Conservation (phyloP, 2,797 vertebrate species). For the Borostomias antarcticus region DNA sequence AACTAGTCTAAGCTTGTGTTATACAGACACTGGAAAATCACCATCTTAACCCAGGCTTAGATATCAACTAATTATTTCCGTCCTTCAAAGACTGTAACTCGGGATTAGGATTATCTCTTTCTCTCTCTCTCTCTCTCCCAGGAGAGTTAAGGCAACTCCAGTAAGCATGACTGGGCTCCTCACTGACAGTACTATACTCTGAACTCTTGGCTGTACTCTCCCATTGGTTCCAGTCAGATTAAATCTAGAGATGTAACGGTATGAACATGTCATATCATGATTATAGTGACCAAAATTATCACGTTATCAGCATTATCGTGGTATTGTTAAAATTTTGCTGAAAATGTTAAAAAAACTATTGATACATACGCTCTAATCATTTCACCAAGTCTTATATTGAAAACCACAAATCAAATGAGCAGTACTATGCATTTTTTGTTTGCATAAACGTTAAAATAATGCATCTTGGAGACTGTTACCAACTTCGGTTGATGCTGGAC, state of each 20-base stretch:
- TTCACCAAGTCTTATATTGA: no score
- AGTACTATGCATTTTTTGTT: background rate
- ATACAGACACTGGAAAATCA: constrained; percentile 38
- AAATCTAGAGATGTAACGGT: no score
- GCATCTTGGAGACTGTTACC: no score
- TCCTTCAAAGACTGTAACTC: constrained; percentile 59
- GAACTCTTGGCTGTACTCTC: constrained; percentile 29
- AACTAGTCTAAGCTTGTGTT: background rate
- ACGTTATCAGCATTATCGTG: background rate
- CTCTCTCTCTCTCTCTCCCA: constrained; percentile 56
- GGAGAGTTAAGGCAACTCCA: constrained; percentile 63
- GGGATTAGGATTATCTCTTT: constrained; percentile 60
- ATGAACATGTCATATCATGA: no score
- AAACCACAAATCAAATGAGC: no score
- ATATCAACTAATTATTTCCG: constrained; percentile 73
- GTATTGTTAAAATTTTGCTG: no score
- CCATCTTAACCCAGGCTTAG: constrained; percentile 56
- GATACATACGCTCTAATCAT: no score
- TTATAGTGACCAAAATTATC: no score
- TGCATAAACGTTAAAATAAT: no score
- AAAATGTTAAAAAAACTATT: no score
- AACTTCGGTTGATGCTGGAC: no score
- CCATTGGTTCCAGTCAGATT: constrained; percentile 2
- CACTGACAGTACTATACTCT: constrained; percentile 25
- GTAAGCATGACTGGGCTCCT: constrained; percentile 54